These are phyloP conservation scores for Vicugna pacos DNA, from an alignment of 2,113 vertebrate genomes.

Conservation along the genomic window DNA sequence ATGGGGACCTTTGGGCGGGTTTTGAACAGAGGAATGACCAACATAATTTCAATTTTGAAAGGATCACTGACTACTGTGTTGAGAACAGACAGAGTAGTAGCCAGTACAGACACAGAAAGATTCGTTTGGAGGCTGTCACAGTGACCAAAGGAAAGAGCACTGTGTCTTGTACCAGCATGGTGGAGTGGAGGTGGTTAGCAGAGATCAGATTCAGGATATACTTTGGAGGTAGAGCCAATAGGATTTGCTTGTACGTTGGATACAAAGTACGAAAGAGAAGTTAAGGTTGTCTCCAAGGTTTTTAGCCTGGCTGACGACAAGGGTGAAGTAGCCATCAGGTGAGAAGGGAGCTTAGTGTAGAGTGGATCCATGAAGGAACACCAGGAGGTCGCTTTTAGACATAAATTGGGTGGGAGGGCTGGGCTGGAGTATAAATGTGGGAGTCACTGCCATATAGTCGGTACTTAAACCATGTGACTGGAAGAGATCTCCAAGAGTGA, in stretches of 20 bases:
- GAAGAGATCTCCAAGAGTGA: neutral
- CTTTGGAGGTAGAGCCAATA: neutral
- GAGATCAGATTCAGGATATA: neutral
- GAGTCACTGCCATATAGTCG: neutral
- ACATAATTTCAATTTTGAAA: neutral
- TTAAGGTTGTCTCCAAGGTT: neutral
- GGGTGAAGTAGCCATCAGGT: neutral
- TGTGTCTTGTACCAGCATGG: neutral
- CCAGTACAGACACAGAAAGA: neutral
- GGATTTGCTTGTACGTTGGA: neutral
- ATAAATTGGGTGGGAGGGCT: neutral
- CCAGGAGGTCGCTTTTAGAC: neutral
- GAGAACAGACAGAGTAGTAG: neutral
- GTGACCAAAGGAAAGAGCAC: neutral
- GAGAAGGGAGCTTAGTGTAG: neutral
- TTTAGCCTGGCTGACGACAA: neutral
- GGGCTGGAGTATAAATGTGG: neutral
- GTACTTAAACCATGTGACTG: neutral
- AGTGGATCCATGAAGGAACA: neutral
- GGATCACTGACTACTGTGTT: neutral
- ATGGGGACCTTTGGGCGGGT: neutral
- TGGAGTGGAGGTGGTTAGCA: neutral
- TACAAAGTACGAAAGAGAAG: neutral
- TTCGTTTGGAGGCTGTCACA: neutral
- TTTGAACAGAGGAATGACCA: neutral